Evolutionary conservation across 2,888 invertebrate species (phyloP).

Genomic region (Scaeva pyrastri): DNA sequence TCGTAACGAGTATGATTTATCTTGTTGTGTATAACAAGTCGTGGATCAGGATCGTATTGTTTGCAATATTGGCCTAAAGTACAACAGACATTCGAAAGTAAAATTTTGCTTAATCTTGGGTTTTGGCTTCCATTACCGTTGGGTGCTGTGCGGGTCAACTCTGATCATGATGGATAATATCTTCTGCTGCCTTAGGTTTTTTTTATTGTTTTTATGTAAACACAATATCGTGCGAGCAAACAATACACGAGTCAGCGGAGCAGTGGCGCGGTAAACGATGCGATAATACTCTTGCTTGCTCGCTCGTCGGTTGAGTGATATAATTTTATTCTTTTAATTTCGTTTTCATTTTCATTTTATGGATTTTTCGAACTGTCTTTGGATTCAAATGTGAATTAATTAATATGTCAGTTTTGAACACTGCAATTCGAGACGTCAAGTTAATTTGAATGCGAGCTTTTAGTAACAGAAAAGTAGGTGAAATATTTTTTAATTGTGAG

Average conservation of each 20-base stretch:
- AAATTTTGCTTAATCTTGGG: slow-evolving; percentile 8
- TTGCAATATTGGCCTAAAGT: slow-evolving; percentile 50
- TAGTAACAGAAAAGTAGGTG: not conserved
- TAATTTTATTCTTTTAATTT: slow-evolving; percentile 65
- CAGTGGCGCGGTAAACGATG: slow-evolving; percentile 17
- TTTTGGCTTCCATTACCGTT: slow-evolving; percentile 10
- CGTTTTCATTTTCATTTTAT: slow-evolving; percentile 47
- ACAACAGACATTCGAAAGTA: slow-evolving; percentile 61
- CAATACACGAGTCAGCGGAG: slow-evolving; percentile 30
- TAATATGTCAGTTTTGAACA: slow-evolving; percentile 37
- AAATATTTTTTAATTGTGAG: not conserved
- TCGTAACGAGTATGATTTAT: not conserved
- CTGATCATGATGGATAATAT: slow-evolving; percentile 33
- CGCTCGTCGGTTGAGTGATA: slow-evolving; percentile 43
- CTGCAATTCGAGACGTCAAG: slow-evolving; percentile 32
- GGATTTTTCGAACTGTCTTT: slow-evolving; percentile 46
- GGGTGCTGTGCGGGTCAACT: not conserved
- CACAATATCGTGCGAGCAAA: slow-evolving; percentile 48
- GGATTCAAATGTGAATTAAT: slow-evolving; percentile 20
- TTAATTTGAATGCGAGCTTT: not conserved
- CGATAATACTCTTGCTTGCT: slow-evolving; percentile 40
- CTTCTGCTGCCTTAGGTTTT: slow-evolving; percentile 17
- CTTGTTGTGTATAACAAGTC: slow-evolving; percentile 40
- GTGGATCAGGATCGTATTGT: slow-evolving; percentile 36
- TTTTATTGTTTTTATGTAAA: slow-evolving; percentile 39